These are phyloP conservation scores for Thunnus albacares DNA, from an alignment of 2,797 vertebrate species.

Conservation along the genomic window DNA sequence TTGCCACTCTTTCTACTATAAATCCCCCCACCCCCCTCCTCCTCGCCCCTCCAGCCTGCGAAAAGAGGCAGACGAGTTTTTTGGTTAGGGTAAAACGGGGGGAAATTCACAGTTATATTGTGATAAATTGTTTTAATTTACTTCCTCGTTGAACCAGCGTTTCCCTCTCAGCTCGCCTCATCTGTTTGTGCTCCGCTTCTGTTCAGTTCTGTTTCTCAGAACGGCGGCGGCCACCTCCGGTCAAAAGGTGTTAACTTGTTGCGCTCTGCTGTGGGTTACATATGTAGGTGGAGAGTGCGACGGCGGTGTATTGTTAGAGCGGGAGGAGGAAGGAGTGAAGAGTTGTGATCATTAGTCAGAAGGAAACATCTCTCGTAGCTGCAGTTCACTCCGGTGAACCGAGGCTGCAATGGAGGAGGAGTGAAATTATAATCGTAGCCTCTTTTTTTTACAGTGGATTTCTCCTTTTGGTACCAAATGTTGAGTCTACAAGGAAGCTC, in stretches of 20 bases:
- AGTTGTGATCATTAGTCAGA: conserved; percentile 12
- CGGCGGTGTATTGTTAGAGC: conserved; percentile 8
- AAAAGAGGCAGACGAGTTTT: conserved; percentile 18
- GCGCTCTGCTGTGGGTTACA: conserved; percentile 18
- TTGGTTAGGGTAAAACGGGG: not conserved
- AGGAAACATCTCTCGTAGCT: not conserved
- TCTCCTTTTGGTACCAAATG: not conserved
- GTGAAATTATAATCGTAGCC: not conserved
- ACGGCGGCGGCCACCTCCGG: conserved; percentile 9
- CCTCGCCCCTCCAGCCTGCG: not conserved
- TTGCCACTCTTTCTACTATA: conserved; percentile 48
- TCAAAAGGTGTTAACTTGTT: conserved; percentile 24
- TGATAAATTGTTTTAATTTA: conserved; percentile 55
- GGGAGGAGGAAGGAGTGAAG: conserved; percentile 2
- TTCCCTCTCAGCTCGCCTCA: not conserved
- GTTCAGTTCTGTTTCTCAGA: conserved; percentile 33
- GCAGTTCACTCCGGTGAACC: conserved; percentile 2
- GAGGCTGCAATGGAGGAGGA: not conserved
- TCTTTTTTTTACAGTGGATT: not conserved
- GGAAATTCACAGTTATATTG: conserved; percentile 3
- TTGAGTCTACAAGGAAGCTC: not conserved
- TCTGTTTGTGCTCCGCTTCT: not conserved
- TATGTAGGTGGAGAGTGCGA: conserved; percentile 29
- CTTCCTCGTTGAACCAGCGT: not conserved
- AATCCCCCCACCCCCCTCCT: conserved; percentile 34